These are phyloP conservation scores for Ibidorhyncha struthersii DNA, from an alignment of 2,113 vertebrate species.

Conservation along the genomic window DNA sequence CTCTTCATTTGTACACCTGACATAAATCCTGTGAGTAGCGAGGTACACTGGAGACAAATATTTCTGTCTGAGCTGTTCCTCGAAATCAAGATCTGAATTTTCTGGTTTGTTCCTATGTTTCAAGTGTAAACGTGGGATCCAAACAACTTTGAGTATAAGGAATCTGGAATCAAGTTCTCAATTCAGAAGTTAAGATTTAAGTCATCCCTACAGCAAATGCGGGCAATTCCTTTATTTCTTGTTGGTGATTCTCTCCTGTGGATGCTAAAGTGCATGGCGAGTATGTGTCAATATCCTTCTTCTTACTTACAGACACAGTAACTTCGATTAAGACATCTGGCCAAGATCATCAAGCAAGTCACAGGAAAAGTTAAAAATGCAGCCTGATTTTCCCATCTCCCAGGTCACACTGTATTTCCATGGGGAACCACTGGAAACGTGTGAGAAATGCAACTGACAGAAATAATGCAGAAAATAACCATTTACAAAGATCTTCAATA, in stretches of 20 bases:
- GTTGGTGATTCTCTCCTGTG: not conserved
- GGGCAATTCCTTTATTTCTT: not conserved
- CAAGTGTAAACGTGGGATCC: not conserved
- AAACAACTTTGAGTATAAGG: not conserved
- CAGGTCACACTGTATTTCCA: not conserved
- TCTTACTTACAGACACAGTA: not conserved
- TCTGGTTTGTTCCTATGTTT: not conserved
- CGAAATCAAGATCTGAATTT: not conserved
- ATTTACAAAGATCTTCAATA: not conserved
- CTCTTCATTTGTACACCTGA: not conserved
- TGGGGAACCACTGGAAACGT: not conserved
- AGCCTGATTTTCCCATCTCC: not conserved
- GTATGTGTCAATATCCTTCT: not conserved
- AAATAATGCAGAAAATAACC: not conserved
- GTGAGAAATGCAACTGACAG: not conserved
- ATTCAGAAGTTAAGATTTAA: not conserved
- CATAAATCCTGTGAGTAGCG: not conserved
- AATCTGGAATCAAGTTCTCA: not conserved
- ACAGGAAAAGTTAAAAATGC: not conserved
- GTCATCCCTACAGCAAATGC: not conserved
- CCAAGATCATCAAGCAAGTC: not conserved
- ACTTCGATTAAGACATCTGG: not conserved
- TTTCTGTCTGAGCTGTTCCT: not conserved
- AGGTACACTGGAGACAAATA: not conserved
- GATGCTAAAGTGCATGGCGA: not conserved